Evolutionary conservation across 2,888 invertebrate genomes (phyloP).

Genomic region (Petrolisthes manimaculis): DNA sequence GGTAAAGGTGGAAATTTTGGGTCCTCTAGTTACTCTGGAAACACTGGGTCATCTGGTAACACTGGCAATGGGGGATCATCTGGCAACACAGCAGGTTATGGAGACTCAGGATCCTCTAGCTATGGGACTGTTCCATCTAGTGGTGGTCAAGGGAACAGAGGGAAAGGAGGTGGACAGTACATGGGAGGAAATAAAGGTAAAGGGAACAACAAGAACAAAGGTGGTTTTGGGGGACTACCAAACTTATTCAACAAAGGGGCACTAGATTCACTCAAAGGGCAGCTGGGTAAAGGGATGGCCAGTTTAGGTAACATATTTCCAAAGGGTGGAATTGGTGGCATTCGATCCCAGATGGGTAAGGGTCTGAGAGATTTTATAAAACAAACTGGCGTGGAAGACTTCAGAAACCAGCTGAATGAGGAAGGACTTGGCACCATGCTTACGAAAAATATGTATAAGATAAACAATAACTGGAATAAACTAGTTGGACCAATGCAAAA

Average conservation of each 20-base stretch:
- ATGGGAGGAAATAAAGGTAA: background rate
- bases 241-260: background rate
- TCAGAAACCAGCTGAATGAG: constrained; percentile 5
- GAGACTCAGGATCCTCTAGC: background rate
- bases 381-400: constrained; percentile 9
- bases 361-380: constrained; percentile 22
- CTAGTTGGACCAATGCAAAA: constrained; percentile 33
- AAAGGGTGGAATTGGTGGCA: constrained; percentile 15
- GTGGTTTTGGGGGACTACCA: background rate
- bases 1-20: background rate
- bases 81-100: background rate
- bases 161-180: background rate
- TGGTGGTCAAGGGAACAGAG: background rate
- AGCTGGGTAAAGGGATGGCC: constrained; percentile 18
- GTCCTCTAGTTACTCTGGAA: background rate
- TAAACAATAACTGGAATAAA: constrained; percentile 31
- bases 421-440: constrained; percentile 22
- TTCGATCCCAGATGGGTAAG: constrained; percentile 25
- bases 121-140: background rate
- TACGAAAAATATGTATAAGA: constrained; percentile 7
- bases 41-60: background rate
- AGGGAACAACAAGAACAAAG: background rate
- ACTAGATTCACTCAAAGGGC: constrained; percentile 3
- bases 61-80: background rate
- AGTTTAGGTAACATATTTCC: background rate